Conservation (phyloP, 2,113 vertebrate species). For the Gallinago paraguaiae region DNA sequence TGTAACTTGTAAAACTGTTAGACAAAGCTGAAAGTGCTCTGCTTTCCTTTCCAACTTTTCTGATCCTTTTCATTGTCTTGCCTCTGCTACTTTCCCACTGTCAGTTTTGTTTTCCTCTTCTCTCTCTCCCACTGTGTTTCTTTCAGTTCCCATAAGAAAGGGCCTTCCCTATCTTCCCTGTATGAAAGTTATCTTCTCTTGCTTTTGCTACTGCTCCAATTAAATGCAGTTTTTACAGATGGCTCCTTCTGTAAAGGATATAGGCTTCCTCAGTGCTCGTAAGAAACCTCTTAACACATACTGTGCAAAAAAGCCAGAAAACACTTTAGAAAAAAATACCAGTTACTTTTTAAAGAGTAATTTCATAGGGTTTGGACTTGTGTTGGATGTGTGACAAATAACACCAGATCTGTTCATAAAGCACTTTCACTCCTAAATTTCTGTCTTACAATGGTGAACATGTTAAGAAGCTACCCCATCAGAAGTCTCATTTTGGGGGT, state of each 20-base stretch:
- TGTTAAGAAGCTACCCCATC: background rate
- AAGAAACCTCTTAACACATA: background rate
- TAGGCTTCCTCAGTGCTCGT: background rate
- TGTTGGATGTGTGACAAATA: background rate
- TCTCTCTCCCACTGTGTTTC: fast-evolving
- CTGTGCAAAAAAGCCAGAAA: background rate
- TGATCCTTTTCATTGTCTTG: background rate
- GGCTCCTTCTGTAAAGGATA: background rate
- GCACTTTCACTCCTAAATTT: background rate
- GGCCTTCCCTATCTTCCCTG: background rate
- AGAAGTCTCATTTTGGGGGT: background rate
- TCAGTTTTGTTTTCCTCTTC: background rate
- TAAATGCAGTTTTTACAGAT: background rate
- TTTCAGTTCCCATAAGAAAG: background rate
- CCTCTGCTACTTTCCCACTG: background rate
- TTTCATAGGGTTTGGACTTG: background rate
- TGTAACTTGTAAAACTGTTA: background rate
- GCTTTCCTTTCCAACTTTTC: background rate
- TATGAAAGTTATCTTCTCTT: background rate
- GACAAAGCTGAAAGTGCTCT: background rate
- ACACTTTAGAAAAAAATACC: background rate
- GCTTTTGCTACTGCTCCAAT: background rate
- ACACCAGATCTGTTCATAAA: background rate
- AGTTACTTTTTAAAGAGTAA: background rate
- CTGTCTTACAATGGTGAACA: background rate